Conservation (phyloP, 2,113 vertebrate genomes). For the Rhipidura dahli region DNA sequence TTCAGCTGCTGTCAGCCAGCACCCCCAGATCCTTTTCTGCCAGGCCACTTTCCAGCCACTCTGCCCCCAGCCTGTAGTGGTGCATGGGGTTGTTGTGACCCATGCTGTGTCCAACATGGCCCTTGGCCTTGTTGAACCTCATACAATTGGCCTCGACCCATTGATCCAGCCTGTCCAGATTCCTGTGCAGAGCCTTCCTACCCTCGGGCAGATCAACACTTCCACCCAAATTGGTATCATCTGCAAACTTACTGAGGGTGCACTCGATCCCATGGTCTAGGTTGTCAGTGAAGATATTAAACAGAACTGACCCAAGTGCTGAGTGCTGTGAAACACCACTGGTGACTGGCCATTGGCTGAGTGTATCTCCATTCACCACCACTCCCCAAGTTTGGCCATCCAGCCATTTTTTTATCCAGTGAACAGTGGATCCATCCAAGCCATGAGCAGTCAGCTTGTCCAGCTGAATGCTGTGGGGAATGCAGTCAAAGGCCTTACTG, state of each 20-base stretch:
- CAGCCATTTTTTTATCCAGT: neutral
- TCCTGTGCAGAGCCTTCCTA: neutral
- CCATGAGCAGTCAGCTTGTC: neutral
- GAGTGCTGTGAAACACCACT: neutral
- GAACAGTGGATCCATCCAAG: neutral
- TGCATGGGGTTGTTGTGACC: neutral
- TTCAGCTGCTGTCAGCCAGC: neutral
- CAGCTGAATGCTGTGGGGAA: neutral
- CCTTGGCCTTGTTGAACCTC: neutral
- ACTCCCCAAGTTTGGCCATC: neutral
- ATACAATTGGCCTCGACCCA: neutral
- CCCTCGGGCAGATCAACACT: neutral
- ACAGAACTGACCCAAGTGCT: neutral
- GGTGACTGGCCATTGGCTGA: neutral
- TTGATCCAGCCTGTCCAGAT: neutral
- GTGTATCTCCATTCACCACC: neutral
- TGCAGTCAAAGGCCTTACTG: neutral
- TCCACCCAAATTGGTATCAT: neutral
- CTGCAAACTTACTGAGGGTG: neutral
- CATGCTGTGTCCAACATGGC: fast-evolving
- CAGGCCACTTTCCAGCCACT: neutral
- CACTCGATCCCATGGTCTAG: neutral
- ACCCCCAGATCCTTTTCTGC: neutral
- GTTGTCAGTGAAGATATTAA: neutral
- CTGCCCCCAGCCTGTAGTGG: neutral